Base-by-base conservation (phyloP, 2,888 invertebrate species). In the Machimus rusticus region DNA sequence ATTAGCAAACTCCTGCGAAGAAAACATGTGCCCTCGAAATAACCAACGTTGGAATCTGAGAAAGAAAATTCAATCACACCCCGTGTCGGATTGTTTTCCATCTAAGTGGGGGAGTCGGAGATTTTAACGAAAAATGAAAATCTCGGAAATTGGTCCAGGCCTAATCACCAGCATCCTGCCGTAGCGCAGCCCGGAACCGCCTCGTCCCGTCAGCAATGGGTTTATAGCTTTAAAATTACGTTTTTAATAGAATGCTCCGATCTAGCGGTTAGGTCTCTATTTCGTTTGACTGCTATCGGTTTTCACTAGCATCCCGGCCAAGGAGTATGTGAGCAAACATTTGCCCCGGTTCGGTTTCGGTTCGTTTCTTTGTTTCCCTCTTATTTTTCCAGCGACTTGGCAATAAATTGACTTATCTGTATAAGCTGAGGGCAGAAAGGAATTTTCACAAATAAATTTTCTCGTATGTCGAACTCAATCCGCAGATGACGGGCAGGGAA, bases 231-330 rank as follows among this genome's bases (percentile, higher is more conserved):
- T 81, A 55, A 51, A 66, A 76, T 76, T 76, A 37, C 76, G 19
- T 57, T 82, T 66, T 82, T 28, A 82, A 82, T 66, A 82, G 82
- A 82, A 57, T 37, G 34, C 82, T 57, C 8, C 46, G 23, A 57
- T 51, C 82, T 31, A 81, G 81, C 86, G 81, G 87, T 46, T 46
- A 46, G 43, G 43, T 88, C 88, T 88, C 87, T 86, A 88, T 88
- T 87, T 88, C 88, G 86, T 87, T 81, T 79, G 86, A 86, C 76
- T 87, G n/a, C 79, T 87, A 88, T 87, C 88, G 78, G 82, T 87
- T 87, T 87, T 87, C 87, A 86, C 87, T 82, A 82, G 81, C 88
- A 88, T 81, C 84, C 86, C 46, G 76, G 74, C 46, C 74, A 43
- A 46, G 23, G 31, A 78, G 82, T 37, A 55, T 82, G 82, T 82